These are phyloP conservation scores for Mastomys natalensis DNA, from an alignment of 2,113 vertebrate genomes.

Conservation along the genomic window DNA sequence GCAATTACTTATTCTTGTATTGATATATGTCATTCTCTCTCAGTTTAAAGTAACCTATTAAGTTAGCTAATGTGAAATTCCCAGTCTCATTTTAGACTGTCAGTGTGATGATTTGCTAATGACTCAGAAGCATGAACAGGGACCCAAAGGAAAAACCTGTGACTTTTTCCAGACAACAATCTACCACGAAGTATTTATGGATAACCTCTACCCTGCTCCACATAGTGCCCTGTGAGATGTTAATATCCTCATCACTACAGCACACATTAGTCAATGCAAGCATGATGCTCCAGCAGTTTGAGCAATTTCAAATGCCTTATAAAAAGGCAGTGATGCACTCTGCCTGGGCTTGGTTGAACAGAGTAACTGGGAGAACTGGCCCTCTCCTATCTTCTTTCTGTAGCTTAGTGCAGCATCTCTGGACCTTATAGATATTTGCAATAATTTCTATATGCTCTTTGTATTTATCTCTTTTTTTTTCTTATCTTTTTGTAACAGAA, in stretches of 20 bases:
- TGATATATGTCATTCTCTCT: not conserved
- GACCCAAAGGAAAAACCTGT: not conserved
- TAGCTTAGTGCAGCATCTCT: not conserved
- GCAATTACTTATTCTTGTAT: not conserved
- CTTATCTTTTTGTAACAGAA: not conserved
- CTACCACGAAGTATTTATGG: not conserved
- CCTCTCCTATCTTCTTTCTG: not conserved
- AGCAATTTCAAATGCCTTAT: not conserved
- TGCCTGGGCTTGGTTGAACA: not conserved
- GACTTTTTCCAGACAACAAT: not conserved
- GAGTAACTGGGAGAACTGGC: not conserved
- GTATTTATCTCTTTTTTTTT: no score
- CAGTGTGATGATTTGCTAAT: not conserved
- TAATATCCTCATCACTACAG: not conserved
- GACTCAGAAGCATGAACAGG: not conserved
- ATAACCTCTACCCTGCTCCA: not conserved
- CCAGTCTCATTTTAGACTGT: not conserved
- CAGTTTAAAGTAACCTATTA: conserved; percentile 19
- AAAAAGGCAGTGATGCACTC: fast-evolving
- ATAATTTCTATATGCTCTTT: not conserved
- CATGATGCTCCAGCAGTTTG: not conserved
- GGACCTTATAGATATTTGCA: not conserved
- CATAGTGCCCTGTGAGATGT: not conserved
- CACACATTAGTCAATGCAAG: not conserved
- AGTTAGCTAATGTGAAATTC: not conserved